phyloP scores from a whole-genome alignment of 2,888 invertebrate genomes.

The Rotaria magnacalcarata region DNA sequence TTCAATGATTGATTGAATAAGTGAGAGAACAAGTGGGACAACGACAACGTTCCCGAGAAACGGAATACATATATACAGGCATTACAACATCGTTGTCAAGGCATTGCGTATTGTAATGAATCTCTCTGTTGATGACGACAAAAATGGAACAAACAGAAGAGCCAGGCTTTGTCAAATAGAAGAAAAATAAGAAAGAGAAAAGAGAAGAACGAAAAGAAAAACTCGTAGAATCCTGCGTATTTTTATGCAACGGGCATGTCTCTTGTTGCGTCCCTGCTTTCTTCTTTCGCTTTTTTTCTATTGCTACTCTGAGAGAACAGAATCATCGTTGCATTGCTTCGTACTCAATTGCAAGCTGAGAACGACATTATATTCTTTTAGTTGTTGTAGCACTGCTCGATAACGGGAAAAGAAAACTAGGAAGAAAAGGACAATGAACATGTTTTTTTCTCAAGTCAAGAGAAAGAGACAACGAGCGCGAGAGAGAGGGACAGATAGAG shows the following conservation, averaged over 20 bases:
- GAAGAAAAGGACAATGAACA: constrained; percentile 10
- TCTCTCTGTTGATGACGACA: not conserved
- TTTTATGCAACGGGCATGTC: not conserved
- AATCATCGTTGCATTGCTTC: not conserved
- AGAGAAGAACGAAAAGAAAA: constrained; percentile 17
- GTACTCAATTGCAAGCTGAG: not conserved
- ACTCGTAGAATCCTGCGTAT: not conserved
- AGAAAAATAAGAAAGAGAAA: not conserved
- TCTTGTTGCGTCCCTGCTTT: not conserved
- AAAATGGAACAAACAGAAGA: not conserved
- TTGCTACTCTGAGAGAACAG: not conserved
- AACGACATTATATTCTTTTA: constrained; percentile 18
- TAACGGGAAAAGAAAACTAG: not conserved
- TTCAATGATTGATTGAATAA: not conserved
- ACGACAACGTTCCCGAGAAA: not conserved
- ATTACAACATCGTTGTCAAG: not conserved
- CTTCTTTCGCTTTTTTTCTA: not conserved
- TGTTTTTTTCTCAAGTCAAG: not conserved
- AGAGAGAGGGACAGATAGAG: too few relatives aligned
- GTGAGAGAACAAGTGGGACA: not conserved
- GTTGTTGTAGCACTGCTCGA: not conserved
- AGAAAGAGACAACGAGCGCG: not conserved
- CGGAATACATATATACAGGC: not conserved
- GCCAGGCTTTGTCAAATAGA: not conserved
- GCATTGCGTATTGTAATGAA: not conserved